phyloP scores from a whole-genome alignment of 1,140 invertebrate species.

The Temnothorax longispinosus region DNA sequence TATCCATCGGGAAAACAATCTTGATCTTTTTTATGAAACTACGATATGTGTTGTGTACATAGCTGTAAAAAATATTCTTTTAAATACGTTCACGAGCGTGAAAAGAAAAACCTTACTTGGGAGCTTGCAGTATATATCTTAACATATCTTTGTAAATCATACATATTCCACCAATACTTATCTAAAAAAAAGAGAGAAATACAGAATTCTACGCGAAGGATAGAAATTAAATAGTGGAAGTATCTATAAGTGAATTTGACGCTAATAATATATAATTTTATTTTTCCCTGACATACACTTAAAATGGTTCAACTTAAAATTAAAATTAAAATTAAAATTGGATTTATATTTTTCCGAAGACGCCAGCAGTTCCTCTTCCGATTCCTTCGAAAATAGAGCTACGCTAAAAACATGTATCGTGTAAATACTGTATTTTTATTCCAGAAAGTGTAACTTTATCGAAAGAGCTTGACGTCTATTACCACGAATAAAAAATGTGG shows the following conservation, averaged over 20 bases:
- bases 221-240: slow-evolving; percentile 5
- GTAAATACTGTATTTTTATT: slow-evolving; percentile 42
- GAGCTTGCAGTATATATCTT: slow-evolving; percentile 32
- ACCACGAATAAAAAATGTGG: not conserved
- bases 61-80: slow-evolving; percentile 49
- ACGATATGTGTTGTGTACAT: slow-evolving; percentile 60
- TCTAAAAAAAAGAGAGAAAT: not conserved
- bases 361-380: not conserved
- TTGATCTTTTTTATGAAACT: slow-evolving; percentile 18
- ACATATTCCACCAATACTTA: slow-evolving; percentile 11
- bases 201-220: not conserved
- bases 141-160: slow-evolving; percentile 50
- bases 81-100: slow-evolving; percentile 46
- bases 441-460: slow-evolving; percentile 25
- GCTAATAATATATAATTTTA: slow-evolving; percentile 20
- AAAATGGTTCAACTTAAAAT: slow-evolving; percentile 14
- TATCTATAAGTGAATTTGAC: not conserved
- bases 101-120: slow-evolving; percentile 12
- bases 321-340: slow-evolving; percentile 22
- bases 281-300: not conserved
- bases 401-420: not conserved
- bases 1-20: not conserved
- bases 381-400: slow-evolving; percentile 10
- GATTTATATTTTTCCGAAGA: not conserved
- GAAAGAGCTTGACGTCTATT: slow-evolving; percentile 35